A percentile compares a stretch with the other conserved stretches of the same genome.
These are phyloP conservation scores for Emesis russula DNA, from an alignment of 2,888 invertebrate species.

Conservation along the genomic window DNA sequence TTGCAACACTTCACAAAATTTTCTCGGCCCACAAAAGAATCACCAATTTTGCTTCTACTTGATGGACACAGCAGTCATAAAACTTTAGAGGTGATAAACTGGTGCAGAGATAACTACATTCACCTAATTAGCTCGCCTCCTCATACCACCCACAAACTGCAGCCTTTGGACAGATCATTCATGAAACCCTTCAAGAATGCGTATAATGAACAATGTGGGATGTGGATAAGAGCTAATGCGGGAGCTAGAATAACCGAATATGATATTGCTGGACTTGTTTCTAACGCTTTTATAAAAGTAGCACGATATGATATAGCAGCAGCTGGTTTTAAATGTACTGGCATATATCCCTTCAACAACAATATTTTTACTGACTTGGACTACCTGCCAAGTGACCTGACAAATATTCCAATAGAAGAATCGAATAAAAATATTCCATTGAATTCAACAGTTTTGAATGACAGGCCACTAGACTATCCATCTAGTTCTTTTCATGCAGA, in stretches of 20 bases:
- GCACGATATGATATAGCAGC: constrained; percentile 17
- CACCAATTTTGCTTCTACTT: constrained; percentile 78
- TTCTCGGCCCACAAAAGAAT: constrained; percentile 42
- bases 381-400: constrained; percentile 31
- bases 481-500: constrained; percentile 6
- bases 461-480: background rate
- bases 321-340: constrained; percentile 5
- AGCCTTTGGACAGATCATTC: constrained; percentile 83
- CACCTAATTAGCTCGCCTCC: constrained; percentile 80
- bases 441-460: background rate
- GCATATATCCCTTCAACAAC: constrained; percentile 23
- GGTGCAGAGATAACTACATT: constrained; percentile 61
- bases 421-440: background rate
- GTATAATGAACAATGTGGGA: constrained; percentile 1
- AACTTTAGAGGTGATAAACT: constrained; percentile 72
- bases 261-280: constrained; percentile 69
- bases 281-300: constrained; percentile 30
- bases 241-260: constrained; percentile 74
- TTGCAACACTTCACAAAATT: constrained; percentile 56
- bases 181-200: constrained; percentile 85
- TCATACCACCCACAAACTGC: constrained; percentile 83
- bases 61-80: background rate
- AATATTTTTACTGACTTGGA: constrained; percentile 32
- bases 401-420: constrained; percentile 39
- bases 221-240: constrained; percentile 67